Percentiles rank a stretch among this genome's conserved stretches.
Conservation (phyloP, 1,140 invertebrate species). For the Drosophila rhopaloa region DNA sequence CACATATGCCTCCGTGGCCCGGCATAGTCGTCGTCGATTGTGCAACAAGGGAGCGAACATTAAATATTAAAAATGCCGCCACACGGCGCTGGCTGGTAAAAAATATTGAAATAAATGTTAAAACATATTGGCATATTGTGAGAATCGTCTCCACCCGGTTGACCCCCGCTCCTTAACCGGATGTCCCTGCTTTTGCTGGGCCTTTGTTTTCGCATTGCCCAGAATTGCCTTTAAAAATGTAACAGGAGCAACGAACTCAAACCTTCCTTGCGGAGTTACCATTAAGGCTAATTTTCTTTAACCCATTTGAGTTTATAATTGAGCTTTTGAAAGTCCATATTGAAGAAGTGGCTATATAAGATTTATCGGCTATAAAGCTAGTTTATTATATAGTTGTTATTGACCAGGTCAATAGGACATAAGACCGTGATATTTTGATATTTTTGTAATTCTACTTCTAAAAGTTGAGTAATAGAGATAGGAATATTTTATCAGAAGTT, state of each 20-base stretch:
- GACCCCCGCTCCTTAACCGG: slow-evolving; percentile 2
- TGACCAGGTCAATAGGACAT: too few relatives aligned
- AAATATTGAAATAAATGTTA: slow-evolving; percentile 84
- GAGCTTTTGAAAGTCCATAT: neutral
- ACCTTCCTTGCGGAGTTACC: neutral
- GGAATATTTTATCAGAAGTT: too few relatives aligned
- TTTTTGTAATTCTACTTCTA: too few relatives aligned
- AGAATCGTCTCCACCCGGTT: slow-evolving; percentile 44
- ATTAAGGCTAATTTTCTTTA: neutral
- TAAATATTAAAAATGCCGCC: slow-evolving; percentile 81
- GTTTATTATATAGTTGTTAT: neutral
- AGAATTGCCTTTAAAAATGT: slow-evolving; percentile 75
- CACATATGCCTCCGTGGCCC: slow-evolving; percentile 54
- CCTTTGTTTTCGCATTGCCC: slow-evolving; percentile 59
- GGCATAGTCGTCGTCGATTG: slow-evolving; percentile 11
- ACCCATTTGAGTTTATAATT: neutral
- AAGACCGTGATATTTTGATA: neutral
- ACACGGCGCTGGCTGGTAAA: slow-evolving; percentile 61
- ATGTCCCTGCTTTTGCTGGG: neutral
- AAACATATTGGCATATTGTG: slow-evolving; percentile 82
- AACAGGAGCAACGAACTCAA: slow-evolving; percentile 25
- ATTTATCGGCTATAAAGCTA: too few relatives aligned
- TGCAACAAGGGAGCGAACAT: slow-evolving; percentile 58
- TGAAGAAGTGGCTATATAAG: neutral
- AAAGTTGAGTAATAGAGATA: too few relatives aligned